Conservation (phyloP, 2,888 invertebrate genomes). For the Thymelicus acteon region DNA sequence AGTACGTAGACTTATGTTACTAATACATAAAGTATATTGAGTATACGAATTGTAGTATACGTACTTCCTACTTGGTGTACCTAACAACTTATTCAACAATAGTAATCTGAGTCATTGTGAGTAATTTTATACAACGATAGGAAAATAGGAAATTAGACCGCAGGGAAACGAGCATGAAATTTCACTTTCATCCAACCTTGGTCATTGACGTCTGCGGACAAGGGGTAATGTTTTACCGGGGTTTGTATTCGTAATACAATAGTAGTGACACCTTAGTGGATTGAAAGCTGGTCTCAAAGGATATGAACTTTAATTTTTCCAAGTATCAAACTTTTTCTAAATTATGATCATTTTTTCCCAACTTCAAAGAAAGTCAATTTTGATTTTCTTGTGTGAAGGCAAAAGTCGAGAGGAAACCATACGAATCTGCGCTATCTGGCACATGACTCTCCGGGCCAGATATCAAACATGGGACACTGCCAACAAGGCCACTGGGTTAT, state of each 20-base stretch:
- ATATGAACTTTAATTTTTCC: too few relatives aligned
- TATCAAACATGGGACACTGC: too few relatives aligned
- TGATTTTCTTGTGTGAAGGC: too few relatives aligned
- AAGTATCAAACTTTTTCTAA: too few relatives aligned
- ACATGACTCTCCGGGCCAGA: too few relatives aligned
- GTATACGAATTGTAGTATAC: not conserved
- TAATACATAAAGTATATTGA: not conserved
- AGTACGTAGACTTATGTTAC: not conserved
- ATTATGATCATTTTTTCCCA: too few relatives aligned
- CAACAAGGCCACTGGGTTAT: too few relatives aligned
- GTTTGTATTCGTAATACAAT: not conserved
- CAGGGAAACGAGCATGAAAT: constrained; percentile 62
- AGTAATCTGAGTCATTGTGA: not conserved
- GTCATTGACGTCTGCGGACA: constrained; percentile 59
- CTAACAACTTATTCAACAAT: not conserved
- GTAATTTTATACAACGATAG: constrained; percentile 58
- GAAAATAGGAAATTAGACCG: constrained; percentile 54
- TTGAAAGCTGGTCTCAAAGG: too few relatives aligned
- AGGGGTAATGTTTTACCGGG: constrained; percentile 35
- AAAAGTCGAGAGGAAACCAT: too few relatives aligned
- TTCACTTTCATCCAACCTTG: constrained; percentile 74
- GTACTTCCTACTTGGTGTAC: not conserved
- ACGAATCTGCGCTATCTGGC: too few relatives aligned
- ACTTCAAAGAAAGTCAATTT: too few relatives aligned
- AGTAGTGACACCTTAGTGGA: too few relatives aligned